Evolutionary conservation across 2,797 vertebrate species (phyloP), one percentile per base, ranked within the genome.

Genomic region (Peromyscus aztecus): DNA sequence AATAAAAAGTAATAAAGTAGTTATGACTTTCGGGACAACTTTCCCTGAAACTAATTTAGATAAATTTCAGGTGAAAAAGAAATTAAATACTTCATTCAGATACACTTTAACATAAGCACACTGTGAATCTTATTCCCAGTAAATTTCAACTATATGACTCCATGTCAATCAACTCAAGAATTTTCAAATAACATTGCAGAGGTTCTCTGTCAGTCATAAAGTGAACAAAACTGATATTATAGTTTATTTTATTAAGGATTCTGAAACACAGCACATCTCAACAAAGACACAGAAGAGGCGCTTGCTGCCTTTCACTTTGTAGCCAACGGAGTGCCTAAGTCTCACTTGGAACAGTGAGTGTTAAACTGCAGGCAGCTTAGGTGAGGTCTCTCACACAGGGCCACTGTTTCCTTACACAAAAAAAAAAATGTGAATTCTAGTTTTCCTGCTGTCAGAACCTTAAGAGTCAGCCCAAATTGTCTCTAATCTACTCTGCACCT

Each of bases 1-100:
- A 97, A 94, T 76, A 67, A 89, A 96, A 97, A 89, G 73, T 37
- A 84, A 65, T 92, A 90, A 93, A 95, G 65, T 46, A 88, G 82
- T 92, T 94, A 69, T 83, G 46, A 90, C 80, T 93, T 92, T 91
- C 2, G 55, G 52, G 96, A 82, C 94, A 80, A 97, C 89, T 96
- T 86, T 94, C 31, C 83, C 91, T 91, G n/a, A 97, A 97, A 92
- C 57, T 61, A 94, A 95, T 89, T 90, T 84, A 92, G 29, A 88
- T 83, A 96, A 96, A 95, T 92, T 93, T 89, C 69, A 96, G 93
- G 23, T 59, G 85, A 95, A 95, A 96, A 94, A 95, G 63, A 95
- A 96, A 91, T 89, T 81, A 97, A 96, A 96, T n/a, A 31, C 46
- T 94, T 97, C 77, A 96, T 71, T 94, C 71, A 95, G 55, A 94